Evolutionary conservation across 2,113 vertebrate genomes (phyloP).

Genomic region (Bubo bubo): DNA sequence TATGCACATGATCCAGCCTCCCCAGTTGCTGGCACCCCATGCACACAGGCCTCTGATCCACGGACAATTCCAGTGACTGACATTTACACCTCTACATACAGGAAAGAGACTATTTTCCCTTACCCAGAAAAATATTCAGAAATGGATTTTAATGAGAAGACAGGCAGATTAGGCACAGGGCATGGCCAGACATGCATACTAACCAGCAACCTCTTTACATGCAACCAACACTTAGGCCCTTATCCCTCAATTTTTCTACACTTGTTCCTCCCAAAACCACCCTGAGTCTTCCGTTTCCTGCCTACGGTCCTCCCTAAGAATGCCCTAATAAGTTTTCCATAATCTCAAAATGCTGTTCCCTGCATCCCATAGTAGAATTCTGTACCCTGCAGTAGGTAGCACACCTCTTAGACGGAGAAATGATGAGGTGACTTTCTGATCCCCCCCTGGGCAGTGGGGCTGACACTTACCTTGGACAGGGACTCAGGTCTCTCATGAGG

Average conservation of each 20-base stretch:
- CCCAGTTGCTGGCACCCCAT: rapidly evolving
- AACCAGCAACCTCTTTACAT: not conserved
- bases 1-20: no score
- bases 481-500: not conserved
- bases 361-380: not conserved
- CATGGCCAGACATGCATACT: not conserved
- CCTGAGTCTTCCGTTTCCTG: not conserved
- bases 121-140: not conserved
- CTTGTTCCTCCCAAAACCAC: not conserved
- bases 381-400: not conserved
- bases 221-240: not conserved
- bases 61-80: not conserved
- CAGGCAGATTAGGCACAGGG: not conserved
- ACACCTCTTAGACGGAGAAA: not conserved
- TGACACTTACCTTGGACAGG: not conserved
- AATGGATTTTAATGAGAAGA: not conserved
- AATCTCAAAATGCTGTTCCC: not conserved
- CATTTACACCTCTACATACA: not conserved
- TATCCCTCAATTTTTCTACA: not conserved
- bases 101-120: not conserved
- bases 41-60: not conserved
- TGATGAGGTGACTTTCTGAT: not conserved
- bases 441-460: no score
- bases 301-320: not conserved
- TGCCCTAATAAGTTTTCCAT: not conserved